Evolutionary conservation across 2,888 invertebrate genomes (phyloP).

Genomic region (Seira ritae): DNA sequence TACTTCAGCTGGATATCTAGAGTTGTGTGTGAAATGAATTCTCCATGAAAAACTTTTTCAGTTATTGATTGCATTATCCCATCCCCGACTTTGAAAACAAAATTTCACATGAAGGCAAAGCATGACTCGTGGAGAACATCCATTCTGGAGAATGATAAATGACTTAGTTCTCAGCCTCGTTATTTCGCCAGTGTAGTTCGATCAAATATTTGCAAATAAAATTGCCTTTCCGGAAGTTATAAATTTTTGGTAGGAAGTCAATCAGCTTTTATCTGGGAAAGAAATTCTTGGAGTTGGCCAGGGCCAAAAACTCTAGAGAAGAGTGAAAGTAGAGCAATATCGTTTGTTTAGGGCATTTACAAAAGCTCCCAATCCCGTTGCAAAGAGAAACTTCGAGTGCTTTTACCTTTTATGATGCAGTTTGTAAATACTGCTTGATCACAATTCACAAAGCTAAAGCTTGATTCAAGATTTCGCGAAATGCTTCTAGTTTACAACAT

Average conservation of each 20-base stretch:
- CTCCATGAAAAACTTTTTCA: too few relatives aligned
- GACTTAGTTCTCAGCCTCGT: neutral
- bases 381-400: too few relatives aligned
- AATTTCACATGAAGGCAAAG: too few relatives aligned
- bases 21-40: too few relatives aligned
- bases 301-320: neutral
- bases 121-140: too few relatives aligned
- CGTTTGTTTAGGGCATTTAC: conserved; percentile 10
- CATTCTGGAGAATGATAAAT: neutral
- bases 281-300: neutral
- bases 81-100: too few relatives aligned
- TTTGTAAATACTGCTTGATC: neutral
- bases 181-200: neutral
- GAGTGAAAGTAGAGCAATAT: neutral
- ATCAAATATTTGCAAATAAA: conserved; percentile 16
- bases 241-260: conserved; percentile 15
- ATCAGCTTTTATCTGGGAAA: conserved; percentile 9
- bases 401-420: too few relatives aligned
- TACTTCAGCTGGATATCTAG: too few relatives aligned
- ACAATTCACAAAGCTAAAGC: neutral
- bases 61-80: too few relatives aligned
- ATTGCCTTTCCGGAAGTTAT: conserved; percentile 14
- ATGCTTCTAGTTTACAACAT: neutral
- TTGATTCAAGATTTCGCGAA: neutral
- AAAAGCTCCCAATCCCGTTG: neutral